Evolutionary conservation across 2,888 invertebrate genomes (phyloP).

Genomic region (Helobdella robusta): DNA sequence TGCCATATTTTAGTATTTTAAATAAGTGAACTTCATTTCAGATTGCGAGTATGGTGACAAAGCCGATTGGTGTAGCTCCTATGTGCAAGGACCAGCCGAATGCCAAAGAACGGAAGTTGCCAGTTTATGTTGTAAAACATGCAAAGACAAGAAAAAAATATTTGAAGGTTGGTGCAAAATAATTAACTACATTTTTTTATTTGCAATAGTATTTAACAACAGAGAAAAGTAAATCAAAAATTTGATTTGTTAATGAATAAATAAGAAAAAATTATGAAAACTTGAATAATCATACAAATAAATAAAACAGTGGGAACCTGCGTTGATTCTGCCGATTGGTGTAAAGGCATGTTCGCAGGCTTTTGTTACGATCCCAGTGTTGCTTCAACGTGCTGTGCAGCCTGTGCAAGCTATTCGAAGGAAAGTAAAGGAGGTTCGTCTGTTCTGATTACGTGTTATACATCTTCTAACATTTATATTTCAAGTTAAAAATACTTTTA

Average conservation of each 20-base stretch:
- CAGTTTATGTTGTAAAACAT: conserved; percentile 21
- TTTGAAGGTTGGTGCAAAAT: too few species aligned
- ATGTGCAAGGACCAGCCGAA: conserved; percentile 12
- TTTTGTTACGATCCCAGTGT: conserved; percentile 20
- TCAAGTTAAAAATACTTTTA: neutral
- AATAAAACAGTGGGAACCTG: too few species aligned
- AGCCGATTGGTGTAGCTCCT: conserved; percentile 25
- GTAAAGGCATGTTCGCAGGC: neutral
- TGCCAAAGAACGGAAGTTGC: conserved; percentile 24
- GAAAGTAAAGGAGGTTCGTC: conserved; percentile 5
- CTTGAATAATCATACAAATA: too few species aligned
- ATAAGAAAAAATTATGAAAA: too few species aligned
- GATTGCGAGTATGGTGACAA: conserved; percentile 28
- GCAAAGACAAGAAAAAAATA: conserved; percentile 7
- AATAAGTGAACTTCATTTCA: neutral
- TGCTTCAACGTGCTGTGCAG: conserved; percentile 22
- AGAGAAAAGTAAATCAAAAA: too few species aligned
- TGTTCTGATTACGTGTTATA: neutral
- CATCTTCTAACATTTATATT: neutral
- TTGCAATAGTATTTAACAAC: too few species aligned
- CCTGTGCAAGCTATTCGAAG: conserved; percentile 7
- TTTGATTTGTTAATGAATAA: too few species aligned
- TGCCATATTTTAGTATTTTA: too few species aligned
- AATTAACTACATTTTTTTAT: too few species aligned
- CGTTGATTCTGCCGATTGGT: conserved; percentile 14